Evolutionary conservation across 2,113 vertebrate genomes (phyloP).

Genomic region (Tetraodon nigroviridis): DNA sequence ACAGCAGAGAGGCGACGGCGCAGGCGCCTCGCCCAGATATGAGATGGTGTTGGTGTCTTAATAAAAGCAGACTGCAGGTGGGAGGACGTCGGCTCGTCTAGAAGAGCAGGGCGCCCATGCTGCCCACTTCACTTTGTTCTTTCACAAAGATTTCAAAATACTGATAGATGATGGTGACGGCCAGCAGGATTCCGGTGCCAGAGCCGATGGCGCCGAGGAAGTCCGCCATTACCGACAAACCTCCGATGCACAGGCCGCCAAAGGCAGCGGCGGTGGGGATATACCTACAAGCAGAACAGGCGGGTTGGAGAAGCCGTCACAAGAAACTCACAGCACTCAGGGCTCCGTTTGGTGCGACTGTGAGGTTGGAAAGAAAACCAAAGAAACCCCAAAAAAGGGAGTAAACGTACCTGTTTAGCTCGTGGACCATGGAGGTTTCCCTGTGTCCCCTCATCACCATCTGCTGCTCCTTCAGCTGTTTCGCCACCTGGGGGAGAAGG

Average conservation of each 20-base stretch:
- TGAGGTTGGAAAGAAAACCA: neutral
- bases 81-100: conserved; percentile 60
- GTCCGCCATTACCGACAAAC: conserved; percentile 95
- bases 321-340: too few species aligned
- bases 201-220: conserved; percentile 97
- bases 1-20: conserved; percentile 29
- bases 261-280: conserved; percentile 97
- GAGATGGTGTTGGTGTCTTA: conserved; percentile 28
- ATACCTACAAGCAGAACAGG: conserved; percentile 76
- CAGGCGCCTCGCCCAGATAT: conserved; percentile 39
- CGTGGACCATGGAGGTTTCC: conserved; percentile 98
- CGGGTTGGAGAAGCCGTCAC: neutral
- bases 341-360: too few species aligned
- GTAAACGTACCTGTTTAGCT: conserved; percentile 87
- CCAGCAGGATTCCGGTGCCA: conserved; percentile 94
- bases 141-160: conserved; percentile 99
- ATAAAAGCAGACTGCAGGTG: conserved; percentile 31
- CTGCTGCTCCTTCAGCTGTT: conserved; percentile 85
- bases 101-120: conserved; percentile 95
- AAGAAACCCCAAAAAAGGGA: conserved; percentile 5
- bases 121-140: conserved; percentile 97
- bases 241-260: conserved; percentile 94
- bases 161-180: conserved; percentile 98
- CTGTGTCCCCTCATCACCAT: conserved; percentile 91
- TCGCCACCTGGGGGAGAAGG: conserved; percentile 80